Evolutionary conservation across 1,140 invertebrate genomes (phyloP).

Genomic region (Yoshiicerus persimilis): DNA sequence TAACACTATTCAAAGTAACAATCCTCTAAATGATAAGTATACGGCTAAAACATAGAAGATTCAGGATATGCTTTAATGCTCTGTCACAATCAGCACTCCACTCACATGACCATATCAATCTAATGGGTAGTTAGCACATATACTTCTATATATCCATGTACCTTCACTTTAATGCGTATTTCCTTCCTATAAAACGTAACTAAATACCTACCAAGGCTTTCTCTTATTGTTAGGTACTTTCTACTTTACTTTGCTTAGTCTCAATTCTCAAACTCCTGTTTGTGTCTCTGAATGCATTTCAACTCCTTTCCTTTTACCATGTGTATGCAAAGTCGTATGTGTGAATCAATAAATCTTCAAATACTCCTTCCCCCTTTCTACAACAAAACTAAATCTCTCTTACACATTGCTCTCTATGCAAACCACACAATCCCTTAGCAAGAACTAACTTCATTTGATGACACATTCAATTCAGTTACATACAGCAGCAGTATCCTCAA

Average conservation of each 20-base stretch:
- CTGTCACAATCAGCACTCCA: neutral
- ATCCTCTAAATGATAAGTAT: neutral
- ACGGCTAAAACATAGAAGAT: neutral
- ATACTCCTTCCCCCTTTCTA: constrained; percentile 5
- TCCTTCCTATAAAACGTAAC: neutral
- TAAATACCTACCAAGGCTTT: neutral
- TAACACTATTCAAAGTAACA: neutral
- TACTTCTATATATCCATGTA: neutral
- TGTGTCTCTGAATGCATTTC: neutral
- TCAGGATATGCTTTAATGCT: neutral
- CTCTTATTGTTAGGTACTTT: neutral
- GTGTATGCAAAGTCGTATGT: neutral
- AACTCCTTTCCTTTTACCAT: neutral
- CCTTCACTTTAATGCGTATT: neutral
- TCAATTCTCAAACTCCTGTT: constrained; percentile 13
- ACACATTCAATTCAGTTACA: neutral
- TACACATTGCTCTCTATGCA: neutral
- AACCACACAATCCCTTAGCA: neutral
- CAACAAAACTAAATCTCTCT: neutral
- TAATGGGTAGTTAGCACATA: neutral
- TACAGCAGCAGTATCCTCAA: neutral
- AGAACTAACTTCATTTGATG: constrained; percentile 9
- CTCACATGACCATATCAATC: neutral
- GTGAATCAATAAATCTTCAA: constrained; percentile 24
- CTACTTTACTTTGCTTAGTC: neutral